Evolutionary conservation across 2,888 invertebrate species (phyloP).

Genomic region (Metopia argyrocephala): DNA sequence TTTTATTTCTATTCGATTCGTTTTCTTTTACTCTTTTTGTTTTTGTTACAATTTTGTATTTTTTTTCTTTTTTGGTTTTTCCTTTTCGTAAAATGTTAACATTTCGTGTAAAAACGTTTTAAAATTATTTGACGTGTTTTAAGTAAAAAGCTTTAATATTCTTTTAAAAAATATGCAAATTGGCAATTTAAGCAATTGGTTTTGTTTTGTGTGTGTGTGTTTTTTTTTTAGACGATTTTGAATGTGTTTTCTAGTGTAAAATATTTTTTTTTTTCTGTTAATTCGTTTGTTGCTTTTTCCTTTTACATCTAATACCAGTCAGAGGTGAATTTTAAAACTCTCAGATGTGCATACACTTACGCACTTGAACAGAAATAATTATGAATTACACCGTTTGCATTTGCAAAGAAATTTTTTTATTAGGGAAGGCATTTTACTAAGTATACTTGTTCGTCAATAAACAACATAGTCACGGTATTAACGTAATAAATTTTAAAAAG

Average conservation of each 20-base stretch:
- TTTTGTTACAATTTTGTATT: background rate
- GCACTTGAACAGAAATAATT: background rate
- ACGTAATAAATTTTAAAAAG: too few relatives aligned
- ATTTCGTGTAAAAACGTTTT: constrained; percentile 46
- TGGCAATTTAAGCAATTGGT: constrained; percentile 43
- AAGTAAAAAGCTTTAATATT: constrained; percentile 52
- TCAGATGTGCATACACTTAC: background rate
- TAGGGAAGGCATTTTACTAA: background rate
- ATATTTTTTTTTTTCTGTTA: background rate
- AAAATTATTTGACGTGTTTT: constrained; percentile 53
- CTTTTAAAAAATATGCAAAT: constrained; percentile 54
- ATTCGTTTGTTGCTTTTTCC: background rate
- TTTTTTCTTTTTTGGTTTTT: background rate
- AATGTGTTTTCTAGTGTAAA: background rate
- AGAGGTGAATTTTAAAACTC: constrained; percentile 19
- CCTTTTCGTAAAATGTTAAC: constrained; percentile 26
- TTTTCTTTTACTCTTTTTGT: background rate
- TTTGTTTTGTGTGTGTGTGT: too few relatives aligned
- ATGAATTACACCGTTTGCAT: constrained; percentile 1
- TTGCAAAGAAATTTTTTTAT: background rate
- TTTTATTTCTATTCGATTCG: background rate
- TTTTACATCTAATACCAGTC: constrained; percentile 38
- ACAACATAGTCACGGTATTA: too few relatives aligned
- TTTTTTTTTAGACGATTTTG: too few relatives aligned
- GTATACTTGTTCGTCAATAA: too few relatives aligned